Percentiles rank a stretch among this genome's conserved stretches.
Evolutionary conservation across 2,797 vertebrate genomes (phyloP).

Genomic region (Trematomus bernacchii): DNA sequence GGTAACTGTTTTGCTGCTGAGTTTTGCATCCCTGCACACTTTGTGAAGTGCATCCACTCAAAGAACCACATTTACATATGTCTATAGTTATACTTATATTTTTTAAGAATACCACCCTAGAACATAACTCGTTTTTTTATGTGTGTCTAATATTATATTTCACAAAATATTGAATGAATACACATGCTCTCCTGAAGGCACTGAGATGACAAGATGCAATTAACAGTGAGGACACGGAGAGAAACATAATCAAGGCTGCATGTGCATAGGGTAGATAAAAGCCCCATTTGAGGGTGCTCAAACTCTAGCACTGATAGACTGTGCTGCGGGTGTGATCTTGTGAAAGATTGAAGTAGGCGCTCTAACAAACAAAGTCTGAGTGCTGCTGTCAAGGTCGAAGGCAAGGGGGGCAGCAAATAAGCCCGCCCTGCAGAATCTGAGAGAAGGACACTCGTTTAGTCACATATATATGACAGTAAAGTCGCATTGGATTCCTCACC

Average conservation of each 20-base stretch:
- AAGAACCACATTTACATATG: no score
- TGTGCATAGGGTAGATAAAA: slow-evolving; percentile 16
- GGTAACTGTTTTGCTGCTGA: no score
- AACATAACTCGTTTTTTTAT: no score
- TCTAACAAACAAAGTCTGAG: slow-evolving; percentile 28
- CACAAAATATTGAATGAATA: not conserved
- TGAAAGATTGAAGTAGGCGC: not conserved
- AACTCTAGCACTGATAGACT: slow-evolving; percentile 24
- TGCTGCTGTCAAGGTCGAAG: slow-evolving; percentile 43
- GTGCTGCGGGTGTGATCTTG: slow-evolving; percentile 17
- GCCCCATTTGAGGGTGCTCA: not conserved
- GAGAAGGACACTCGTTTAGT: slow-evolving; percentile 17
- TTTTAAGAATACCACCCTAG: no score
- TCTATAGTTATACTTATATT: no score
- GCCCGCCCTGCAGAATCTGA: not conserved
- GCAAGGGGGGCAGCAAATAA: not conserved
- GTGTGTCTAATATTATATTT: no score
- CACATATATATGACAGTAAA: slow-evolving; percentile 3
- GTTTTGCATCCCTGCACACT: no score
- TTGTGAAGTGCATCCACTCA: no score
- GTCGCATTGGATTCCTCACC: not conserved
- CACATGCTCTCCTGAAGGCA: not conserved
- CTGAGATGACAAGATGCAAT: slow-evolving; percentile 19
- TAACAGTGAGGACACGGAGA: slow-evolving; percentile 20
- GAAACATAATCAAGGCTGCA: not conserved